Evolutionary conservation across 2,113 vertebrate species (phyloP), one percentile per base, ranked within the genome.

Genomic region (Gambusia affinis): DNA sequence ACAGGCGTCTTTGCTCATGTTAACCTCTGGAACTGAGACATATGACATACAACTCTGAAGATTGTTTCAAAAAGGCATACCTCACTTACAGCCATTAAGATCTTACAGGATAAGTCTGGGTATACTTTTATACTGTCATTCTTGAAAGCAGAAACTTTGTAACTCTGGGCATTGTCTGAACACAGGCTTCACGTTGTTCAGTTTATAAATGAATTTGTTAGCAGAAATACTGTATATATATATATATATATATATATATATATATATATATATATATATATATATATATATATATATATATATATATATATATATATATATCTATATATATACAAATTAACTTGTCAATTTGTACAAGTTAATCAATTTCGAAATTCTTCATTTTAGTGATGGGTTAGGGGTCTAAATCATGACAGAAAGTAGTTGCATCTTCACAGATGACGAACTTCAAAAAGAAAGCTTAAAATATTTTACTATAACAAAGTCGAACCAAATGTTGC

Each of bases 1-100:
- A 73, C 1, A 12, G 47, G 44, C 73, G 39, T 84, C 29, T 69
- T n/a, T 30, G 22, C 37, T 51, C 30, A 44, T 37, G 17, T 57
- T 66, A 67, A 24, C 72, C 68, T 83, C 57, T 71, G 33, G 44
- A 42, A 79, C n/a, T 29, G 75, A 80, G 65, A 60, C 24, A 44
- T 33, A 51, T 44, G 28, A 54, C 22, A 42, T 2, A 4, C 33
- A 78, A 73, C 75, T 57, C 70, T 27, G 71, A 60, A 79, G 81
- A 44, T 54, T 57, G 79, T 64, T 80, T 64, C 78, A 79, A 88
- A 86, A 79, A 73, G 63, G 37, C 78, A 82, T 85, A 77, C 79
- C 68, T 89, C 87, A 88, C 68, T 64, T 70, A 44, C 72, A 71
- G 85, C 72, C 71, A 81, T 81, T 76, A 82, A 81, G 42, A 75